Percentiles rank a stretch among this genome's conserved stretches.
Conservation (phyloP, 2,113 vertebrate genomes). For the Mobula hypostoma region DNA sequence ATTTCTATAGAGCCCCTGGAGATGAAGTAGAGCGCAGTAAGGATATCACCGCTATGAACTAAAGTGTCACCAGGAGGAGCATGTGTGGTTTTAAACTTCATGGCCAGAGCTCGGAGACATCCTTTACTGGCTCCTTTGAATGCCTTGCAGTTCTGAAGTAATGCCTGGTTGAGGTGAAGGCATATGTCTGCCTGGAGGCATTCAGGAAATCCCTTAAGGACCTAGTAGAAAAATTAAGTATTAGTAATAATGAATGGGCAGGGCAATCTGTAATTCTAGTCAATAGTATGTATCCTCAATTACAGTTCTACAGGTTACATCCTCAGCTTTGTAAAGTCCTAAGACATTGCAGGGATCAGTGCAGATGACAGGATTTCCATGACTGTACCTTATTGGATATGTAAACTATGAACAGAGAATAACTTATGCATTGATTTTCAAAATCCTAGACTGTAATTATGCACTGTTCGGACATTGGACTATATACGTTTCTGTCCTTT, state of each 20-base stretch:
- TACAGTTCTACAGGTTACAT: not conserved
- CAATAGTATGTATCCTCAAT: not conserved
- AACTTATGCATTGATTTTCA: not conserved
- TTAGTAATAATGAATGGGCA: not conserved
- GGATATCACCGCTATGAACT: slow-evolving; percentile 86
- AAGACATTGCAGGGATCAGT: not conserved
- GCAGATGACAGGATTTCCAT: not conserved
- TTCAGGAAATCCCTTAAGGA: slow-evolving; percentile 96
- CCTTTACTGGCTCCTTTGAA: slow-evolving; percentile 92
- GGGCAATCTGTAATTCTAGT: not conserved
- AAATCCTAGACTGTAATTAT: not conserved
- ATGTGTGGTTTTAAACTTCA: slow-evolving; percentile 93
- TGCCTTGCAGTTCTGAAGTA: slow-evolving; percentile 88
- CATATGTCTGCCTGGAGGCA: slow-evolving; percentile 98
- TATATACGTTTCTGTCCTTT: not conserved
- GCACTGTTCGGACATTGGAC: too few relatives aligned
- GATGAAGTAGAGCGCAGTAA: slow-evolving; percentile 92
- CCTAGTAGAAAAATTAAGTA: slow-evolving; percentile 60
- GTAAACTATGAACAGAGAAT: not conserved
- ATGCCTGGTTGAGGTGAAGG: slow-evolving; percentile 86
- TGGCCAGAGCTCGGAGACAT: slow-evolving; percentile 90
- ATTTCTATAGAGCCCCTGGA: slow-evolving; percentile 96
- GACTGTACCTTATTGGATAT: not conserved
- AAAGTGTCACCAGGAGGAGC: slow-evolving; percentile 93
- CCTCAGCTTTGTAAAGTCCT: not conserved